These are phyloP conservation scores for Glyptemys insculpta DNA, from an alignment of 2,797 vertebrate species.

Conservation along the genomic window DNA sequence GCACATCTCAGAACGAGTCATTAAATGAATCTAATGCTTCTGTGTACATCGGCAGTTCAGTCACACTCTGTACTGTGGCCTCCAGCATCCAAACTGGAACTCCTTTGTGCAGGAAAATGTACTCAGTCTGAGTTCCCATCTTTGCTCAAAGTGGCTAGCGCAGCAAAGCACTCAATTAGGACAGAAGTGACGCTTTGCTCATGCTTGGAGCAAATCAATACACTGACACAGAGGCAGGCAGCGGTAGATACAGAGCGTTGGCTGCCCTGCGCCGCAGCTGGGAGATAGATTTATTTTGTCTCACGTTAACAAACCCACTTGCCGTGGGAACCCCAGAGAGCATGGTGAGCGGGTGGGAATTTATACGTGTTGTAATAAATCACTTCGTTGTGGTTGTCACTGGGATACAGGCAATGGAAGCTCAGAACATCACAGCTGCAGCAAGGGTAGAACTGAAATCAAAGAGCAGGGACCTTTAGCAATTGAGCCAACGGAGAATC, in stretches of 20 bases:
- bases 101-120: not conserved
- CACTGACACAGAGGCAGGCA: not conserved
- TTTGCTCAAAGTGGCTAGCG: not conserved
- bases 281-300: not conserved
- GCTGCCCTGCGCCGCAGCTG: not conserved
- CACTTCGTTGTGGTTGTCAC: not conserved
- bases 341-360: not conserved
- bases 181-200: not conserved
- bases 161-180: not conserved
- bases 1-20: not conserved
- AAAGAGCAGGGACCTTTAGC: not conserved
- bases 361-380: not conserved
- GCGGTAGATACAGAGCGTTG: not conserved
- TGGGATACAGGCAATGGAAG: not conserved
- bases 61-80: not conserved
- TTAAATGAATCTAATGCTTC: not conserved
- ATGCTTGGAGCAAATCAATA: not conserved
- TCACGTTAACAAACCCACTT: not conserved
- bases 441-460: not conserved
- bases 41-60: not conserved
- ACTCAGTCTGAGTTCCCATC: too few species aligned
- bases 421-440: not conserved
- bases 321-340: not conserved
- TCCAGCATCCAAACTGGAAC: not conserved
- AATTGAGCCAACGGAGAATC: not conserved